These are phyloP conservation scores for Ganaspis brasiliensis DNA, from an alignment of 2,888 invertebrate species.

Conservation along the genomic window DNA sequence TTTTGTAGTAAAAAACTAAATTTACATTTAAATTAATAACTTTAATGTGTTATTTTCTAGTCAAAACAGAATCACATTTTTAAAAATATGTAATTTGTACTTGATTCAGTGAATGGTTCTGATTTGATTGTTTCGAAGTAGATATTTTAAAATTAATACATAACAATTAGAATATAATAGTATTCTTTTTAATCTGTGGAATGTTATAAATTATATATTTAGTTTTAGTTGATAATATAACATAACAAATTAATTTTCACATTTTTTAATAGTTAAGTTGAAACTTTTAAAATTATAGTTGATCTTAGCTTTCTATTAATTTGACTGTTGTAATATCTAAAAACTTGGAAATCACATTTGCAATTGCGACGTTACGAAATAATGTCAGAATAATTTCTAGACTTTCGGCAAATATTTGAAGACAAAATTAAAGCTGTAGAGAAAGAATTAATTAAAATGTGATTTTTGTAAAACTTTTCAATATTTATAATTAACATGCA, in stretches of 20 bases:
- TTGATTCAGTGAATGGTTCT: neutral
- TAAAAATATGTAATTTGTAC: neutral
- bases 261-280: neutral
- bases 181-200: neutral
- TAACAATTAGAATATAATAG: neutral
- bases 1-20: neutral
- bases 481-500: conserved; percentile 27
- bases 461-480: neutral
- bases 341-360: neutral
- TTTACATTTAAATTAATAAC: conserved; percentile 2
- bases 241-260: neutral
- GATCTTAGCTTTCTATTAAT: conserved; percentile 3
- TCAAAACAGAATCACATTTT: conserved; percentile 7
- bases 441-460: neutral
- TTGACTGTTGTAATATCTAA: neutral
- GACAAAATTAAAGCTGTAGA: neutral
- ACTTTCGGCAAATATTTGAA: conserved; percentile 1
- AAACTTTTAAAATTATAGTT: neutral
- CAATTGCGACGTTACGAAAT: neutral
- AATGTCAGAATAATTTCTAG: conserved; percentile 39
- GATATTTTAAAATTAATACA: conserved; percentile 2
- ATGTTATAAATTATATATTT: neutral
- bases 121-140: conserved; percentile 6
- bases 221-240: neutral
- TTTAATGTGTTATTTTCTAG: neutral